These are phyloP conservation scores for Seladonia tumulorum DNA, from an alignment of 2,888 invertebrate genomes.

Conservation along the genomic window DNA sequence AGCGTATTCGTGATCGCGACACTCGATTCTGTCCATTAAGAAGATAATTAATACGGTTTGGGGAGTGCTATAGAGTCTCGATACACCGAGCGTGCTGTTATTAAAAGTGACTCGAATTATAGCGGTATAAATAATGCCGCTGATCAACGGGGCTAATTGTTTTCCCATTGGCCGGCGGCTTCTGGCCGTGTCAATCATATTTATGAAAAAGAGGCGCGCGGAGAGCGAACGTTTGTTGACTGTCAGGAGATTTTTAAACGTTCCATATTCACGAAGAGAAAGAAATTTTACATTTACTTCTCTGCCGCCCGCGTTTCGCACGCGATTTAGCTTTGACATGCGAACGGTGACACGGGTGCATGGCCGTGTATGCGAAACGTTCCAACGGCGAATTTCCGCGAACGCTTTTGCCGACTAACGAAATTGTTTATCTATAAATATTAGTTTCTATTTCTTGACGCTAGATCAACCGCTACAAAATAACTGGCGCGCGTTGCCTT, in stretches of 20 bases:
- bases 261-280: conserved; percentile 63
- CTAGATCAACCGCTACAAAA: too few species aligned
- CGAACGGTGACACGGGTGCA: conserved; percentile 1
- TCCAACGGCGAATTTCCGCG: neutral
- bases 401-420: neutral
- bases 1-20: neutral
- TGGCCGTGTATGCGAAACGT: neutral
- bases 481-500: too few species aligned
- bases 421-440: neutral
- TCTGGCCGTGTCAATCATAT: neutral
- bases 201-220: conserved; percentile 4
- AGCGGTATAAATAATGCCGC: neutral
- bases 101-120: neutral
- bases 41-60: neutral
- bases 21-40: neutral
- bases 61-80: neutral
- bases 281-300: conserved; percentile 68
- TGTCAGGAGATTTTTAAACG: conserved; percentile 57
- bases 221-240: neutral
- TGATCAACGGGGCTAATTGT: neutral
- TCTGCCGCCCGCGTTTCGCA: conserved; percentile 50
- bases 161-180: neutral
- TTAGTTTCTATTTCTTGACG: neutral
- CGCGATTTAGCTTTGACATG: conserved; percentile 56
- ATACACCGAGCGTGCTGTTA: neutral